phyloP scores from a whole-genome alignment of 2,888 invertebrate genomes.

The Germaria angustata region DNA sequence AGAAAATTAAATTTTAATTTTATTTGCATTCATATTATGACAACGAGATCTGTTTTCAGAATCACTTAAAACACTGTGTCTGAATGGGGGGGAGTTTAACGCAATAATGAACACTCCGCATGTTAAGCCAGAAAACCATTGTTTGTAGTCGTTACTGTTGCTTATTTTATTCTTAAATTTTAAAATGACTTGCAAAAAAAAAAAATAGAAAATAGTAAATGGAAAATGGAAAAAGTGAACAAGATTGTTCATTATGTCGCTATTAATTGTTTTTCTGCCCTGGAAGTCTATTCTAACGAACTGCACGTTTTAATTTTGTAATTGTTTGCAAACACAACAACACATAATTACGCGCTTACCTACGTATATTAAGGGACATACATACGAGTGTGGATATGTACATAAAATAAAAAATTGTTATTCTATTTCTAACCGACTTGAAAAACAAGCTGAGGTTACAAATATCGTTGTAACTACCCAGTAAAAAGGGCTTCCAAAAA shows the following conservation, averaged over 20 bases:
- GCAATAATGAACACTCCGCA: conserved; percentile 12
- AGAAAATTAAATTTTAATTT: background rate
- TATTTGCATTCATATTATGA: background rate
- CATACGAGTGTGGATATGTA: too few species aligned
- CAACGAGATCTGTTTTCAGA: background rate
- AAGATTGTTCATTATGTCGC: conserved; percentile 56
- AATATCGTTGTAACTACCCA: too few species aligned
- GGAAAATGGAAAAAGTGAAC: conserved; percentile 20
- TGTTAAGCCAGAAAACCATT: conserved; percentile 31
- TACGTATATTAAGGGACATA: too few species aligned
- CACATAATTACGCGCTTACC: background rate
- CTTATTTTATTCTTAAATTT: conserved; percentile 31
- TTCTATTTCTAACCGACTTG: too few species aligned
- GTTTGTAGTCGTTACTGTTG: conserved; percentile 13
- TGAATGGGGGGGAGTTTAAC: background rate
- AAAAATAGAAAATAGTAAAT: background rate
- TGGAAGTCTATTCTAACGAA: conserved; percentile 44
- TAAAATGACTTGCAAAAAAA: conserved; percentile 30
- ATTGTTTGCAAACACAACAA: background rate
- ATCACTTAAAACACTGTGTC: background rate
- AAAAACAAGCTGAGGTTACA: too few species aligned
- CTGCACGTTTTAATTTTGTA: conserved; percentile 12
- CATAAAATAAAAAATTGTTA: too few species aligned
- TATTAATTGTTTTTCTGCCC: conserved; percentile 60
- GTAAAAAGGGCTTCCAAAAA: too few species aligned